phyloP scores from a whole-genome alignment of 2,113 vertebrate species.

The Carassius carassius region DNA sequence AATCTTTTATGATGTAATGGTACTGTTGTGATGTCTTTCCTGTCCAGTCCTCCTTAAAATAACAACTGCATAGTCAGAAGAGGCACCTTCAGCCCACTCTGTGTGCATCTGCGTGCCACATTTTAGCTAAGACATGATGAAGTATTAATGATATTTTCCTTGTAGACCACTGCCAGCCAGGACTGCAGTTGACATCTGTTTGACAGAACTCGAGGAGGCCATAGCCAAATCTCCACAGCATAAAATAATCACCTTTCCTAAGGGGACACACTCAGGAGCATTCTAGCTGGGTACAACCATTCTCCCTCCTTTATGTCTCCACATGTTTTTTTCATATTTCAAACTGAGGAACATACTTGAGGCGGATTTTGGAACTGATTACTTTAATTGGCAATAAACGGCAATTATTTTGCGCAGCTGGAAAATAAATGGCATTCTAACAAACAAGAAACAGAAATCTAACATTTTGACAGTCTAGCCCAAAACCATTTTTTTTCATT shows the following conservation, averaged over 20 bases:
- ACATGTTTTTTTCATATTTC: constrained; percentile 60
- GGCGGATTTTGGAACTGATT: constrained; percentile 78
- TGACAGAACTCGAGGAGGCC: constrained; percentile 52
- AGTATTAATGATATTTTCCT: constrained; percentile 67
- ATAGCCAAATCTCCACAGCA: constrained; percentile 28
- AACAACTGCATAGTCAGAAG: constrained; percentile 62
- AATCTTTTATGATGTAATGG: constrained; percentile 34
- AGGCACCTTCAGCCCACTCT: constrained; percentile 61
- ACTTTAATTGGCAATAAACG: constrained; percentile 80
- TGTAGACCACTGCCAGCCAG: constrained; percentile 65
- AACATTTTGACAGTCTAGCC: constrained; percentile 56
- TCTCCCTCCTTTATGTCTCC: constrained; percentile 49
- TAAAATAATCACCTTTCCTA: constrained; percentile 38
- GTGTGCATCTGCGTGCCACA: constrained; percentile 70
- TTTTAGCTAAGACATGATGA: constrained; percentile 65
- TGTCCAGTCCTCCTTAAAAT: constrained; percentile 53
- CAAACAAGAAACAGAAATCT: constrained; percentile 59
- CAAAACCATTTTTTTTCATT: constrained; percentile 47
- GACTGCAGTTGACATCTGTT: constrained; percentile 64
- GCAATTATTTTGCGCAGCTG: constrained; percentile 76
- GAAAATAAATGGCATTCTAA: constrained; percentile 62
- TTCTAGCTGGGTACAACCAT: constrained; percentile 16
- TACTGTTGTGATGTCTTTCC: constrained; percentile 34
- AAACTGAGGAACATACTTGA: constrained; percentile 65
- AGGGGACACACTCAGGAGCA: constrained; percentile 28